These are phyloP conservation scores for Lepeophtheirus nordmannii DNA, from an alignment of 2,888 invertebrate genomes.

Conservation along the genomic window DNA sequence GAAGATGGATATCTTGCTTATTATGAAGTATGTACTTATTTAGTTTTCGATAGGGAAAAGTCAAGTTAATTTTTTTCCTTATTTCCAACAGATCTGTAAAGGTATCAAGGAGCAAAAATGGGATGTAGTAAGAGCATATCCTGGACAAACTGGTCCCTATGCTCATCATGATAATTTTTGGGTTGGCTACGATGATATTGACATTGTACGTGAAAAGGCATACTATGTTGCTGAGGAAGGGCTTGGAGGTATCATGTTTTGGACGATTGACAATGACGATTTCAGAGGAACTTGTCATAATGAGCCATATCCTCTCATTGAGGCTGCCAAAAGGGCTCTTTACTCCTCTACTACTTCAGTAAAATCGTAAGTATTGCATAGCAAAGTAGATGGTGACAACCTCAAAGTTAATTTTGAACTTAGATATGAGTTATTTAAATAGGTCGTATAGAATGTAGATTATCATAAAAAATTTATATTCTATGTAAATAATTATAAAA, in stretches of 20 bases:
- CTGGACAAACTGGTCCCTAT: constrained; percentile 72
- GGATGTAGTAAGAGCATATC: constrained; percentile 64
- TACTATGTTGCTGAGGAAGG: constrained; percentile 66
- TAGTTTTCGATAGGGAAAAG: too few relatives aligned
- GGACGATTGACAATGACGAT: constrained; percentile 87
- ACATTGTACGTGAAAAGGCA: constrained; percentile 63
- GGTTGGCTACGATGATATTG: constrained; percentile 82
- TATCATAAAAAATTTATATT: too few relatives aligned
- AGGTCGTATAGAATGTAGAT: too few relatives aligned
- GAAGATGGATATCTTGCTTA: constrained; percentile 85
- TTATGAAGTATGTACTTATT: constrained; percentile 52
- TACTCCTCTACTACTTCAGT: constrained; percentile 31
- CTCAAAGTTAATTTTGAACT: background rate
- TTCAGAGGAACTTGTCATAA: constrained; percentile 77
- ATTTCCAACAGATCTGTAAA: background rate
- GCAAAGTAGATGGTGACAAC: background rate
- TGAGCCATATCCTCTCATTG: constrained; percentile 73
- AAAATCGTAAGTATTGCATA: background rate
- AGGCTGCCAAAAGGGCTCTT: constrained; percentile 70
- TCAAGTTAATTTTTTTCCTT: too few relatives aligned
- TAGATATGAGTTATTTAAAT: background rate
- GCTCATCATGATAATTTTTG: constrained; percentile 73
- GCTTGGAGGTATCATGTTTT: constrained; percentile 79
- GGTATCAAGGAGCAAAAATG: constrained; percentile 46
- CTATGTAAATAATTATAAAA: too few relatives aligned